Percentiles rank a stretch among this genome's conserved stretches.
Conservation (phyloP, 2,888 invertebrate genomes). For the Blastobasis lacticolella region DNA sequence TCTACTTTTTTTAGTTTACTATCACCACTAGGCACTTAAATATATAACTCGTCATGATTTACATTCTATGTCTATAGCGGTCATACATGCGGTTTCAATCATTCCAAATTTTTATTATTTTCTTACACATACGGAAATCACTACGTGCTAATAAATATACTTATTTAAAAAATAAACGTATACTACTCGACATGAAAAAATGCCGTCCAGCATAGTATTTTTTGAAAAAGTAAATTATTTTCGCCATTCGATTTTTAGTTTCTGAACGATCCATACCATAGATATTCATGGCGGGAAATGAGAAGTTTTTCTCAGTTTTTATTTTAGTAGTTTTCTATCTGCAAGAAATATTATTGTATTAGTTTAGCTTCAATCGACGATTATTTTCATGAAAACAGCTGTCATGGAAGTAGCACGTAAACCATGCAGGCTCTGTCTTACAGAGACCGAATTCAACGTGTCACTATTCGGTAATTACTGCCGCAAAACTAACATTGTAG, state of each 20-base stretch:
- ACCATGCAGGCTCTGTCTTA: conserved; percentile 52
- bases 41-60: conserved; percentile 2
- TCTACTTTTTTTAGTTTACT: too few relatives aligned
- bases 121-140: too few relatives aligned
- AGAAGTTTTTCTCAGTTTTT: neutral
- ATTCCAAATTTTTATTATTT: too few relatives aligned
- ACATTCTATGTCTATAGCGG: conserved; percentile 14
- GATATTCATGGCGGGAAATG: neutral
- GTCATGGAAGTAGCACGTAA: conserved; percentile 46
- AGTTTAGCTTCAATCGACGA: conserved; percentile 24
- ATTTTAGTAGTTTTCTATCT: neutral
- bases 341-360: neutral
- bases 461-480: conserved; percentile 48
- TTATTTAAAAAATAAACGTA: conserved; percentile 28
- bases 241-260: neutral
- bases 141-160: conserved; percentile 8
- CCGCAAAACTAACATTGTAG: conserved; percentile 40
- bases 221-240: conserved; percentile 30
- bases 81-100: too few relatives aligned
- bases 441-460: conserved; percentile 53
- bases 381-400: conserved; percentile 7
- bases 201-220: conserved; percentile 62
- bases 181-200: conserved; percentile 49
- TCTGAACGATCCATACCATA: neutral
- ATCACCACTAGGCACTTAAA: too few relatives aligned